phyloP scores from a whole-genome alignment of 2,888 invertebrate genomes.

The Tillus elongatus region DNA sequence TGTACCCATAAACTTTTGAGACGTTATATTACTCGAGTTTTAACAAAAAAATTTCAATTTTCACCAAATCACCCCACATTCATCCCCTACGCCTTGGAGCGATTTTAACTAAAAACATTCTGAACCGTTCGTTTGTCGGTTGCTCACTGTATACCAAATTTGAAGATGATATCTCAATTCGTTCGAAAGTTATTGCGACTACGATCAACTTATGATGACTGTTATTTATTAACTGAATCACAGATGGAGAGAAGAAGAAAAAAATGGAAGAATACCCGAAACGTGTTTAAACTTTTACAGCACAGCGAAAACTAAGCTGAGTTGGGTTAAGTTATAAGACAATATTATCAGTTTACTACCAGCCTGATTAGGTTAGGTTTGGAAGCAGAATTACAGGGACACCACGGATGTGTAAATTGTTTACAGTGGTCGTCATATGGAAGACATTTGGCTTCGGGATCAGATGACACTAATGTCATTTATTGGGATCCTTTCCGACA shows the following conservation, averaged over 20 bases:
- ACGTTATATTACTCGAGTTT: too few species aligned
- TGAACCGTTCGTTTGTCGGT: too few species aligned
- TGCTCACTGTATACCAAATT: too few species aligned
- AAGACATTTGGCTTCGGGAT: conserved; percentile 84
- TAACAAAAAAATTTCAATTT: too few species aligned
- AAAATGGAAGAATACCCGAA: conserved; percentile 26
- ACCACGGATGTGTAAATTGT: conserved; percentile 95
- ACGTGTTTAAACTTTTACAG: conserved; percentile 28
- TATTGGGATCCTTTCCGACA: conserved; percentile 90
- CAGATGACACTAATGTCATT: conserved; percentile 87
- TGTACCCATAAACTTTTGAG: too few species aligned
- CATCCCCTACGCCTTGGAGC: too few species aligned
- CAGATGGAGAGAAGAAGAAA: conserved; percentile 28
- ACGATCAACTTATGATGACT: too few species aligned
- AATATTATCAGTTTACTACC: conserved; percentile 51
- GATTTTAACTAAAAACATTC: too few species aligned
- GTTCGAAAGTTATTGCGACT: too few species aligned
- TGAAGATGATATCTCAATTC: too few species aligned
- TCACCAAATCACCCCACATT: too few species aligned
- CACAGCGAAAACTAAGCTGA: conserved; percentile 28
- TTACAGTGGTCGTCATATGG: conserved; percentile 91
- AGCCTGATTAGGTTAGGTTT: conserved; percentile 69
- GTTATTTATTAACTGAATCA: too few species aligned
- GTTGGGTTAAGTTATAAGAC: conserved; percentile 25
- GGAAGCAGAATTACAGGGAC: conserved; percentile 78